Percentiles rank a stretch among this genome's conserved stretches.
These are phyloP conservation scores for Smutsia gigantea DNA, from an alignment of 2,797 vertebrate species.

Conservation along the genomic window DNA sequence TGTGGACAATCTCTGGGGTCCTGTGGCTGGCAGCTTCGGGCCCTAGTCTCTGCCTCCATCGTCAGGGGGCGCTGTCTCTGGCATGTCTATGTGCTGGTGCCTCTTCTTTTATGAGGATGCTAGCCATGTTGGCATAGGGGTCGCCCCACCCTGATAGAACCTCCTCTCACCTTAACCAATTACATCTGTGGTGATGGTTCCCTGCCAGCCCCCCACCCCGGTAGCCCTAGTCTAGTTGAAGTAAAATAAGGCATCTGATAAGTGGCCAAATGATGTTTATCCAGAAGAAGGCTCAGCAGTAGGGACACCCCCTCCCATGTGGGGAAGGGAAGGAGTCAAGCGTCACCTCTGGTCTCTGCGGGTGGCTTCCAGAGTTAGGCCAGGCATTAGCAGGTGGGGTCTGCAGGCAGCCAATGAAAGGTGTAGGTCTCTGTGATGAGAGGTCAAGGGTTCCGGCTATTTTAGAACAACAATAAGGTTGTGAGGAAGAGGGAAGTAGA, in stretches of 20 bases:
- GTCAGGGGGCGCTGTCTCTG: accelerated
- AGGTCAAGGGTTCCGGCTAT: not conserved
- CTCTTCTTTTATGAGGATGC: not conserved
- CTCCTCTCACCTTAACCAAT: not conserved
- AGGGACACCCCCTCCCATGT: accelerated
- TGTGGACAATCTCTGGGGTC: accelerated
- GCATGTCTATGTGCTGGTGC: not conserved
- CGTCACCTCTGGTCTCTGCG: not conserved
- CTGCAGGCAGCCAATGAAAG: not conserved
- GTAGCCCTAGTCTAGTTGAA: not conserved
- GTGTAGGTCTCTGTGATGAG: not conserved
- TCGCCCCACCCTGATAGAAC: accelerated
- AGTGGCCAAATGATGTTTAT: not conserved
- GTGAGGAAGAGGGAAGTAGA: not conserved
- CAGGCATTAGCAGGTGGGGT: not conserved
- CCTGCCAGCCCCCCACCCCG: no score
- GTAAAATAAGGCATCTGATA: not conserved
- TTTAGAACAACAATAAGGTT: not conserved
- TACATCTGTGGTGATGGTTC: not conserved
- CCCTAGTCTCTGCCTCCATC: not conserved
- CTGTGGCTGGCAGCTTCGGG: accelerated
- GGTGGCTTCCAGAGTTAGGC: not conserved
- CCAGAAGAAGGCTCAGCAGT: not conserved
- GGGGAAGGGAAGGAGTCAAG: no score
- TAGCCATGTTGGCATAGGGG: not conserved